Evolutionary conservation across 2,113 vertebrate species (phyloP).

Genomic region (Laticauda colubrina): DNA sequence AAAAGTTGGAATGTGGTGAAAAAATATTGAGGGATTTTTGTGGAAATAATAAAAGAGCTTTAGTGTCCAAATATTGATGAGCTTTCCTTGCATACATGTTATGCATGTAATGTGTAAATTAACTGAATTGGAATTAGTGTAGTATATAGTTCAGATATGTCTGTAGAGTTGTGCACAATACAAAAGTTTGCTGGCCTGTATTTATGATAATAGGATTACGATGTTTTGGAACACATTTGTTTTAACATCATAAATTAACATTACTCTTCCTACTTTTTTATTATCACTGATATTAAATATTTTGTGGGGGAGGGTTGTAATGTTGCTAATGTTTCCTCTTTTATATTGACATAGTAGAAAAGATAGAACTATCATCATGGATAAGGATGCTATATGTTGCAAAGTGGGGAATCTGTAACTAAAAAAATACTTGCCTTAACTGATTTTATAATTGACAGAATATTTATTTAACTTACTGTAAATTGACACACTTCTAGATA

Average conservation of each 20-base stretch:
- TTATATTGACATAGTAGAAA: constrained; percentile 61
- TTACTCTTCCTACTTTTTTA: constrained; percentile 30
- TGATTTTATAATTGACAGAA: constrained; percentile 80
- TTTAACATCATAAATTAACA: constrained; percentile 43
- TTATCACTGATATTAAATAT: constrained; percentile 37
- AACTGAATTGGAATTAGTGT: neutral
- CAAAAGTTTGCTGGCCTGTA: neutral
- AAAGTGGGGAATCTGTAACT: constrained; percentile 72
- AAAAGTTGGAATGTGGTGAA: neutral
- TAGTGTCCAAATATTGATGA: constrained; percentile 11
- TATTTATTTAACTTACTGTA: constrained; percentile 82
- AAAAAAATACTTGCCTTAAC: constrained; percentile 72
- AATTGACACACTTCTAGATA: constrained; percentile 84
- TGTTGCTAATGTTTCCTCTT: constrained; percentile 41
- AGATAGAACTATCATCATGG: constrained; percentile 62
- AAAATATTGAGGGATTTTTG: constrained; percentile 11
- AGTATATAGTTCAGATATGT: neutral
- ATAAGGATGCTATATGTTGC: constrained; percentile 64
- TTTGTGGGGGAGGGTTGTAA: constrained; percentile 5
- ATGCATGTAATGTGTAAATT: neutral
- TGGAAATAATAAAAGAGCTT: neutral
- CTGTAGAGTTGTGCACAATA: neutral
- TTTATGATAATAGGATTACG: constrained; percentile 24
- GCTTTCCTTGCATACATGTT: neutral
- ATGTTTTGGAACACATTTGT: constrained; percentile 31